These are phyloP conservation scores for Eupristina koningsbergeri DNA, from an alignment of 1,140 invertebrate species.

Conservation along the genomic window DNA sequence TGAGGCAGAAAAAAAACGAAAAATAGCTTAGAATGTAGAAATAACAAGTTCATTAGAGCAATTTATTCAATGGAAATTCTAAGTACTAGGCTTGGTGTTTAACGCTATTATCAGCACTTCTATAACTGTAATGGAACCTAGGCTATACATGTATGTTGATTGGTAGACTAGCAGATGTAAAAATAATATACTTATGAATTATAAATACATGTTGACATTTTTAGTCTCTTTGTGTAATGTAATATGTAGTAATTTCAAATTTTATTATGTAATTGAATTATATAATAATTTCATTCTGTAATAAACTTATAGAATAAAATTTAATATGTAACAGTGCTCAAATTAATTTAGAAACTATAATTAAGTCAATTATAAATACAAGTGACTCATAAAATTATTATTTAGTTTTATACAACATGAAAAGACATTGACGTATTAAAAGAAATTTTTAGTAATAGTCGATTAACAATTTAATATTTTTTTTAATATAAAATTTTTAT, in stretches of 20 bases:
- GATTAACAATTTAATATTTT: too few species aligned
- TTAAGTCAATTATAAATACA: too few species aligned
- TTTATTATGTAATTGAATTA: neutral
- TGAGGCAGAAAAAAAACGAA: neutral
- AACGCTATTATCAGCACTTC: neutral
- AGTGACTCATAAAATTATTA: too few species aligned
- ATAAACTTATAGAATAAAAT: too few species aligned
- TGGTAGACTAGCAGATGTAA: neutral
- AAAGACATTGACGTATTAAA: too few species aligned
- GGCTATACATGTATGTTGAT: neutral
- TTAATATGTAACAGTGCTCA: too few species aligned
- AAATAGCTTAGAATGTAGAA: neutral
- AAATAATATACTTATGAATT: neutral
- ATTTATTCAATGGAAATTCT: neutral
- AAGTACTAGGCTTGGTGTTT: neutral
- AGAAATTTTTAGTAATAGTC: too few species aligned
- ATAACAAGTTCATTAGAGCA: constrained; percentile 4
- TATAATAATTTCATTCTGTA: too few species aligned
- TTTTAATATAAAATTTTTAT: too few species aligned
- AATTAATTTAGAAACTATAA: too few species aligned
- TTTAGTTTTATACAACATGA: too few species aligned
- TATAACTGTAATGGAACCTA: neutral
- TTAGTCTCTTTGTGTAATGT: neutral
- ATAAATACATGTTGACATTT: neutral
- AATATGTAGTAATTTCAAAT: neutral